Conservation (phyloP, 2,113 vertebrate genomes). For the Centropus unirufus region DNA sequence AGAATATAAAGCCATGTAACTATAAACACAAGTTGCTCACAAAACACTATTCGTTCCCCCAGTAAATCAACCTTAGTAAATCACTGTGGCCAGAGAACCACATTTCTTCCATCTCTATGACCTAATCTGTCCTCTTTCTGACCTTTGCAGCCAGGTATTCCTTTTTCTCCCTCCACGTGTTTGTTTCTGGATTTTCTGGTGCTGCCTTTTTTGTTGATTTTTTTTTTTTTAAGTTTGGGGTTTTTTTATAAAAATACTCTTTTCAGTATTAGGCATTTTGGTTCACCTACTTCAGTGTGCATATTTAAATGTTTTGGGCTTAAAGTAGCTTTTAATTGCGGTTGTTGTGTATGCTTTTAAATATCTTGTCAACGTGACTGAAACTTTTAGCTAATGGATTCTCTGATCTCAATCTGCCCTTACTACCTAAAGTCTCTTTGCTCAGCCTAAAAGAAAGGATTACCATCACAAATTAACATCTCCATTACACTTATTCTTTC, state of each 20-base stretch:
- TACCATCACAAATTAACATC: neutral
- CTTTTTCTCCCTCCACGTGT: neutral
- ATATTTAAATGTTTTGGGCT: neutral
- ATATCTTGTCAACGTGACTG: neutral
- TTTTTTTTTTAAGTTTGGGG: neutral
- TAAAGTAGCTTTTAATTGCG: neutral
- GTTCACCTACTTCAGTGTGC: neutral
- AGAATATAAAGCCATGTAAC: neutral
- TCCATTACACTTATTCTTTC: neutral
- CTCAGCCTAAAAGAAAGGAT: neutral
- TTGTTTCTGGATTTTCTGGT: neutral
- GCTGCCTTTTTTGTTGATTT: neutral
- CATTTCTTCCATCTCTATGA: neutral
- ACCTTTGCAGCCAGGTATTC: neutral
- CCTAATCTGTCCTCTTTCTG: neutral
- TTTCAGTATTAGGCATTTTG: neutral
- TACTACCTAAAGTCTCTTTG: neutral
- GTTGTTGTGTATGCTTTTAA: neutral
- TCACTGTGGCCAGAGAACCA: neutral
- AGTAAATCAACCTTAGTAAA: neutral
- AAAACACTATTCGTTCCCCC: neutral
- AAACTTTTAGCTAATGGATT: neutral
- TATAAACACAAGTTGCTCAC: neutral
- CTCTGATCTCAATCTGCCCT: neutral
- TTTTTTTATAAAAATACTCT: neutral